Percentiles rank a stretch among this genome's conserved stretches.
Conservation (phyloP, 2,797 vertebrate genomes). For the Hyperoplus immaculatus region DNA sequence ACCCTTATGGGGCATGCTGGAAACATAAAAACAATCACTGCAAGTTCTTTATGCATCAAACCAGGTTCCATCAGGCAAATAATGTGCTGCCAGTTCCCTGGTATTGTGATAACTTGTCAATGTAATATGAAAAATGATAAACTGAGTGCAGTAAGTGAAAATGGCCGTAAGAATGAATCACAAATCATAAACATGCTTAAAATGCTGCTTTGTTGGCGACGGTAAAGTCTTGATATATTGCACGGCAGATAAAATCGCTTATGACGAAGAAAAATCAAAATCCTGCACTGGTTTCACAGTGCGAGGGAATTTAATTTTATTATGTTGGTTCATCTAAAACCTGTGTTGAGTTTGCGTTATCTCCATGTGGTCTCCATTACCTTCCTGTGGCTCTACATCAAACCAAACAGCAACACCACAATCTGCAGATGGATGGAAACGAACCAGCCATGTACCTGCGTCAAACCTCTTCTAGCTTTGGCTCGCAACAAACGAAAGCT, state of each 20-base stretch:
- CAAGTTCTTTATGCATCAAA: neutral
- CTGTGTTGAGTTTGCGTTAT: constrained; percentile 25
- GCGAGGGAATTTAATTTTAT: constrained; percentile 12
- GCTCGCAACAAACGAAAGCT: constrained; percentile 11
- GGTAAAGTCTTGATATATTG: constrained; percentile 23
- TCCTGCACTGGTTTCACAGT: neutral
- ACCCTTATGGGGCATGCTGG: constrained; percentile 14
- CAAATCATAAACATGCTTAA: constrained; percentile 25
- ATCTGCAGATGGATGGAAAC: constrained; percentile 22
- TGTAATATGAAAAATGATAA: constrained; percentile 13
- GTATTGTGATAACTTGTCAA: constrained; percentile 41
- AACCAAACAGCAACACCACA: constrained; percentile 51
- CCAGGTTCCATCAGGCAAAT: neutral
- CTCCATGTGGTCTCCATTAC: constrained; percentile 76
- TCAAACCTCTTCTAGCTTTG: constrained; percentile 26
- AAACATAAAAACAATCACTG: neutral
- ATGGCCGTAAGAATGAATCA: constrained; percentile 29
- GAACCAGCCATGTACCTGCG: constrained; percentile 37
- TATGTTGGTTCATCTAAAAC: constrained; percentile 9
- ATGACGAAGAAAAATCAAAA: constrained; percentile 26
- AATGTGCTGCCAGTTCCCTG: constrained; percentile 51
- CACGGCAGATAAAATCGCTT: neutral
- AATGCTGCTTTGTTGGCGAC: neutral
- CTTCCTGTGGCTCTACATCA: constrained; percentile 69
- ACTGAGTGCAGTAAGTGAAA: constrained; percentile 17